phyloP scores from a whole-genome alignment of 1,140 invertebrate genomes.

The Papilio polytes region DNA sequence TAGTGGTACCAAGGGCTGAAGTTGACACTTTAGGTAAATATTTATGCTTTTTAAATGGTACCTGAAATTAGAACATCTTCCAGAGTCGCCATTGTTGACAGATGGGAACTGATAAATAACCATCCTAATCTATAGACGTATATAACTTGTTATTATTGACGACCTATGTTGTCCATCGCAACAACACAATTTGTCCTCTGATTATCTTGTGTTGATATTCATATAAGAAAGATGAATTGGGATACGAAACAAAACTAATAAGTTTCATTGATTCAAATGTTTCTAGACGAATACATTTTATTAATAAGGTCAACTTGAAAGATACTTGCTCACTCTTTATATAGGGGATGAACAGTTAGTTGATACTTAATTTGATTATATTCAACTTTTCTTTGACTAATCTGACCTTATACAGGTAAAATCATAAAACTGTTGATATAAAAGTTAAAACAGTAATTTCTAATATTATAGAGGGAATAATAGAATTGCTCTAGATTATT shows the following conservation, averaged over 20 bases:
- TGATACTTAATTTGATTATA: slow-evolving; percentile 38
- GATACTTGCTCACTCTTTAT: background rate
- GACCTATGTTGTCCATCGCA: slow-evolving; percentile 41
- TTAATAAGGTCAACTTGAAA: slow-evolving; percentile 30
- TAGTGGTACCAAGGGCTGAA: slow-evolving; percentile 75
- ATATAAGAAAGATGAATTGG: slow-evolving; percentile 2
- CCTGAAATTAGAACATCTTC: slow-evolving; percentile 68
- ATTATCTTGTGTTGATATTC: slow-evolving; percentile 8
- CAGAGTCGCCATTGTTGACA: slow-evolving; percentile 83
- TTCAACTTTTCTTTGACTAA: slow-evolving; percentile 34
- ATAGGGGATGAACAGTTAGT: slow-evolving; percentile 28
- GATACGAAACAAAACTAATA: no score
- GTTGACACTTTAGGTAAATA: slow-evolving; percentile 80
- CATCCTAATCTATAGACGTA: slow-evolving; percentile 62
- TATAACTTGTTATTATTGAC: slow-evolving; percentile 73
- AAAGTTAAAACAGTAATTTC: slow-evolving; percentile 5
- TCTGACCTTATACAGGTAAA: background rate
- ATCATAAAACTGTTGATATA: slow-evolving; percentile 2
- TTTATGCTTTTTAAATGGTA: slow-evolving; percentile 57
- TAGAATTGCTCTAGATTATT: background rate
- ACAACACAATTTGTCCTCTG: slow-evolving; percentile 20
- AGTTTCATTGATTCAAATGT: slow-evolving; percentile 13
- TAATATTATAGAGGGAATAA: background rate
- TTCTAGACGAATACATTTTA: slow-evolving; percentile 27
- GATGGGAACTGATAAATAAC: slow-evolving; percentile 63